A percentile compares a stretch with the other conserved stretches of the same genome.
Evolutionary conservation across 2,888 invertebrate genomes (phyloP).

Genomic region (Hetaerina titia): DNA sequence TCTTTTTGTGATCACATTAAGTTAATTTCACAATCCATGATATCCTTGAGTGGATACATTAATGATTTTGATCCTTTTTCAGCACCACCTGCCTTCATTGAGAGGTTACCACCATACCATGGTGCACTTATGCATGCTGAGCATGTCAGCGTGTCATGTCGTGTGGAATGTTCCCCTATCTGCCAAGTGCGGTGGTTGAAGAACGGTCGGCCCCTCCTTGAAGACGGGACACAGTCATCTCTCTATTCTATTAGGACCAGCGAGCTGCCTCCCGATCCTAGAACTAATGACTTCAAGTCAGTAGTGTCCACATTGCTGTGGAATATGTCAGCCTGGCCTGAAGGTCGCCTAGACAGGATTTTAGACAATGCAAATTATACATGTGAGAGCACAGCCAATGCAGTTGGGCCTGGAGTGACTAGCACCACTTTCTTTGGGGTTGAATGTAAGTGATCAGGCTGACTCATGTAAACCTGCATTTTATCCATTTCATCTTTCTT

Average conservation of each 20-base stretch:
- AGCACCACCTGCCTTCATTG: constrained; percentile 94
- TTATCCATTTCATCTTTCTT: too few relatives aligned
- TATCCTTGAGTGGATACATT: too few relatives aligned
- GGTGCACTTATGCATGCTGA: constrained; percentile 81
- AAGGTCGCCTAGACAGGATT: constrained; percentile 86
- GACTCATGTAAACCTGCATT: not conserved
- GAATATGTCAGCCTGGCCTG: constrained; percentile 92
- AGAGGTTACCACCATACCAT: constrained; percentile 86
- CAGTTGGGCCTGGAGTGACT: constrained; percentile 88
- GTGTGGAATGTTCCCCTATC: constrained; percentile 92
- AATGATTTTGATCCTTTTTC: constrained; percentile 74
- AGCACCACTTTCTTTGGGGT: constrained; percentile 92
- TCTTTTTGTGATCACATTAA: too few relatives aligned
- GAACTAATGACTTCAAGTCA: constrained; percentile 93
- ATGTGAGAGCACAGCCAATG: constrained; percentile 88
- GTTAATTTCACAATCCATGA: too few relatives aligned
- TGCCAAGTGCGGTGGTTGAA: constrained; percentile 93
- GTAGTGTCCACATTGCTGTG: constrained; percentile 92
- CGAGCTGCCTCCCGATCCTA: constrained; percentile 85
- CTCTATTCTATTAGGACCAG: constrained; percentile 85
- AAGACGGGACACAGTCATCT: constrained; percentile 75
- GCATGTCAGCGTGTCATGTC: constrained; percentile 86
- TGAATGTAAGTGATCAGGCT: constrained; percentile 86
- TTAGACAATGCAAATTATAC: constrained; percentile 90
- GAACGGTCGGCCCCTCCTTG: constrained; percentile 84